Evolutionary conservation across 2,797 vertebrate genomes (phyloP).

Genomic region (Siniperca scherzeri): DNA sequence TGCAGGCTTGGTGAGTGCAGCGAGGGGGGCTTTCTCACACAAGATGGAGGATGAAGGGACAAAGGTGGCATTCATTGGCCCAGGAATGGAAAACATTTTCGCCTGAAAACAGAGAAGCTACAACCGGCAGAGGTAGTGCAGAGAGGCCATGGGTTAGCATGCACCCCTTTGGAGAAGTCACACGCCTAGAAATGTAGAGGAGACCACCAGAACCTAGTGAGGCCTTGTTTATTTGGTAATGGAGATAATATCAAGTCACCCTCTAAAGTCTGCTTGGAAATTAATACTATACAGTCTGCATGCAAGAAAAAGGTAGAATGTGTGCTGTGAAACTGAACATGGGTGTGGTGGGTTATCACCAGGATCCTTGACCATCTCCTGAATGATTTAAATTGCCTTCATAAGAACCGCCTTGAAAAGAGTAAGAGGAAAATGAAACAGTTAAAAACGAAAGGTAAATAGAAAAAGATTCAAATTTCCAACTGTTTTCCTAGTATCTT

Average conservation of each 20-base stretch:
- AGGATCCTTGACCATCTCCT: constrained; percentile 16
- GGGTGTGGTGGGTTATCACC: constrained; percentile 7
- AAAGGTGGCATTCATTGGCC: constrained; percentile 90
- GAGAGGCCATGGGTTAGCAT: constrained; percentile 75
- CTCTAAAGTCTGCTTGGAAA: constrained; percentile 15
- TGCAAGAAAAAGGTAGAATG: constrained; percentile 13
- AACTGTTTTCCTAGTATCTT: neutral
- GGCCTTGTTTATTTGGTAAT: constrained; percentile 60
- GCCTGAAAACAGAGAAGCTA: constrained; percentile 85
- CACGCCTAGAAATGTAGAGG: constrained; percentile 42
- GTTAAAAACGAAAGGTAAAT: neutral
- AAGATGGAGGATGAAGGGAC: constrained; percentile 87
- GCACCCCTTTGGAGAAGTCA: constrained; percentile 59
- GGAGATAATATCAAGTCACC: constrained; percentile 49
- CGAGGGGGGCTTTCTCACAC: constrained; percentile 84
- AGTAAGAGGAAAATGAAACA: neutral
- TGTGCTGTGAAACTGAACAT: constrained; percentile 31
- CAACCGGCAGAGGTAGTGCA: constrained; percentile 73
- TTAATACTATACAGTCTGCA: constrained; percentile 34
- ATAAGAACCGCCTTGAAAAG: neutral
- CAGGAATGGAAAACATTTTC: constrained; percentile 91
- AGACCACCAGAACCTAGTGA: constrained; percentile 46
- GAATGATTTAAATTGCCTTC: constrained; percentile 26
- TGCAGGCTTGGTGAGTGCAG: constrained; percentile 79
- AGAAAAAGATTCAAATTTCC: neutral